Evolutionary conservation across 1,140 invertebrate species (phyloP).

Genomic region (Pachypeltis micranthus): DNA sequence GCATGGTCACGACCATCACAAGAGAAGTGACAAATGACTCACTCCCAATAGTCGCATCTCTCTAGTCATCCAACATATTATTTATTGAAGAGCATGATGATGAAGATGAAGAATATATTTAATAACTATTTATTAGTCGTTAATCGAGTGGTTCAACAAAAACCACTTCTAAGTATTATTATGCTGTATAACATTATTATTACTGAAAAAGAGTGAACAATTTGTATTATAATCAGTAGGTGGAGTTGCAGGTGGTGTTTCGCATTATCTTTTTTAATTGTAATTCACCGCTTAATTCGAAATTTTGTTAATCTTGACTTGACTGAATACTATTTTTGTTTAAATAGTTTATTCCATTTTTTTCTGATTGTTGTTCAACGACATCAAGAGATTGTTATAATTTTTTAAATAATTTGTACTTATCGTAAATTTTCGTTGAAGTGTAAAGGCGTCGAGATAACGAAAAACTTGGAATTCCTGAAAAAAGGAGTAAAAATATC

Average conservation of each 20-base stretch:
- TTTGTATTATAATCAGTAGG: neutral
- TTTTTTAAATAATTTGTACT: too few relatives aligned
- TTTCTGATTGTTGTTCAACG: too few relatives aligned
- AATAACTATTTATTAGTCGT: neutral
- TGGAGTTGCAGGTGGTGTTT: neutral
- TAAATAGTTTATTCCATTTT: too few relatives aligned
- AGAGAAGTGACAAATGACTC: too few relatives aligned
- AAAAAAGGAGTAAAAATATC: slow-evolving; percentile 4
- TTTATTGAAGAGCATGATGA: too few relatives aligned
- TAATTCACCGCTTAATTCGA: neutral
- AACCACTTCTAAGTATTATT: neutral
- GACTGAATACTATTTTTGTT: too few relatives aligned
- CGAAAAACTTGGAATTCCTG: too few relatives aligned
- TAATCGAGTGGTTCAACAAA: neutral
- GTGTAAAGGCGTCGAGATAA: too few relatives aligned
- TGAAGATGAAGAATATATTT: neutral
- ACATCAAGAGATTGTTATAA: too few relatives aligned
- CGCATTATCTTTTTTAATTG: neutral
- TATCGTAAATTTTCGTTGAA: too few relatives aligned
- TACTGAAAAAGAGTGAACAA: too few relatives aligned
- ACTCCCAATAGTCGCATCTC: neutral
- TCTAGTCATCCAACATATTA: neutral
- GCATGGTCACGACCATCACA: too few relatives aligned
- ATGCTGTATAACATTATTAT: neutral
- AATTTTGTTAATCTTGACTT: neutral